Evolutionary conservation across 2,888 invertebrate species (phyloP).

Genomic region (Chydorus sphaericus): DNA sequence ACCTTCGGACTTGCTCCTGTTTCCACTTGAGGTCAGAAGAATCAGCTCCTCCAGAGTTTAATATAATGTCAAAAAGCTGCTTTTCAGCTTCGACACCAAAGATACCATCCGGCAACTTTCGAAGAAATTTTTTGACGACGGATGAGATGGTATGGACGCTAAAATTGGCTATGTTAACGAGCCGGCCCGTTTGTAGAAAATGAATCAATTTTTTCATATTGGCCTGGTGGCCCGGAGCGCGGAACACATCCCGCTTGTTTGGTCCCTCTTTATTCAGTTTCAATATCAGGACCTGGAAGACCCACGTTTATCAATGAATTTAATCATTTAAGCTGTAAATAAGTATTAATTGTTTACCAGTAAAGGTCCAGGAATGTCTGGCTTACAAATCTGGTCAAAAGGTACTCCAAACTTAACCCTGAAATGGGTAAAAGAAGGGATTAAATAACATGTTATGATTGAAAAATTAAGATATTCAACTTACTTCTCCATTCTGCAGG

Average conservation of each 20-base stretch:
- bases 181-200: slow-evolving; percentile 72
- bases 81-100: slow-evolving; percentile 86
- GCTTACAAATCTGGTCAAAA: slow-evolving; percentile 83
- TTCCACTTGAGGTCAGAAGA: slow-evolving; percentile 3
- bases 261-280: slow-evolving; percentile 92
- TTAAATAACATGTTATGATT: background rate
- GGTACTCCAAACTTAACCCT: slow-evolving; percentile 86
- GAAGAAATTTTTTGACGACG: slow-evolving; percentile 91
- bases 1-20: slow-evolving; percentile 8
- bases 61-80: slow-evolving; percentile 73
- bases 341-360: slow-evolving; percentile 45
- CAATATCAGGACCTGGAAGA: slow-evolving; percentile 67
- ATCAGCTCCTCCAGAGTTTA: slow-evolving; percentile 31
- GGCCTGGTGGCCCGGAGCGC: slow-evolving; percentile 87
- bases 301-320: slow-evolving; percentile 20
- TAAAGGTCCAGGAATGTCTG: slow-evolving; percentile 83
- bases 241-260: slow-evolving; percentile 79
- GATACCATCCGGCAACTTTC: slow-evolving; percentile 91
- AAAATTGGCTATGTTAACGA: slow-evolving; percentile 86
- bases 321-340: too few relatives aligned
- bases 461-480: slow-evolving; percentile 14
- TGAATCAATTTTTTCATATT: slow-evolving; percentile 87
- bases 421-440: slow-evolving; percentile 22
- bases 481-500: slow-evolving; percentile 63
- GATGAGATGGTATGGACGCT: slow-evolving; percentile 96